Evolutionary conservation across 2,797 vertebrate genomes (phyloP).

Genomic region (Babyrousa celebensis): DNA sequence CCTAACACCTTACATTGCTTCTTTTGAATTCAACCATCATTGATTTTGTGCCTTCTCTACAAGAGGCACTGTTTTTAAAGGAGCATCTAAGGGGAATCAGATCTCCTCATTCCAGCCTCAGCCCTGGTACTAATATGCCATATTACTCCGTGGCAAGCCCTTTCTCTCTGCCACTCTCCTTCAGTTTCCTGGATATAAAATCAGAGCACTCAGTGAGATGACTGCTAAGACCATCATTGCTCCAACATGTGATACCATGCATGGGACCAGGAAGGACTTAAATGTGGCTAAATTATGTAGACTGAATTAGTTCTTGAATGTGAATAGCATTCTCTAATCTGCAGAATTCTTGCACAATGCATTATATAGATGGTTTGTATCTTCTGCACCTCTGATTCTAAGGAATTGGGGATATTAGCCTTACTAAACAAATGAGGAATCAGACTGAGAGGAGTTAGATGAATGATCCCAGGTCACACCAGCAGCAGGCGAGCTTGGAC

Average conservation of each 20-base stretch:
- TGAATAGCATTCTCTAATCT: neutral
- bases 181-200: neutral
- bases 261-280: neutral
- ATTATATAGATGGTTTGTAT: neutral
- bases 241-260: neutral
- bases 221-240: neutral
- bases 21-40: neutral
- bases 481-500: neutral
- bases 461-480: neutral
- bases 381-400: neutral
- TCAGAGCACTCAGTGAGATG: neutral
- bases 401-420: neutral
- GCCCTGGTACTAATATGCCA: neutral
- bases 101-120: neutral
- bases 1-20: neutral
- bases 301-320: neutral
- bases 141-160: neutral
- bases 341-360: neutral
- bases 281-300: neutral
- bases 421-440: conserved; percentile 49
- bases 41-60: neutral
- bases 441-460: neutral
- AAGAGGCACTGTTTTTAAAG: neutral
- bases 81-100: neutral
- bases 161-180: neutral